Conservation (phyloP, 2,113 vertebrate genomes). For the Pandion haliaetus region DNA sequence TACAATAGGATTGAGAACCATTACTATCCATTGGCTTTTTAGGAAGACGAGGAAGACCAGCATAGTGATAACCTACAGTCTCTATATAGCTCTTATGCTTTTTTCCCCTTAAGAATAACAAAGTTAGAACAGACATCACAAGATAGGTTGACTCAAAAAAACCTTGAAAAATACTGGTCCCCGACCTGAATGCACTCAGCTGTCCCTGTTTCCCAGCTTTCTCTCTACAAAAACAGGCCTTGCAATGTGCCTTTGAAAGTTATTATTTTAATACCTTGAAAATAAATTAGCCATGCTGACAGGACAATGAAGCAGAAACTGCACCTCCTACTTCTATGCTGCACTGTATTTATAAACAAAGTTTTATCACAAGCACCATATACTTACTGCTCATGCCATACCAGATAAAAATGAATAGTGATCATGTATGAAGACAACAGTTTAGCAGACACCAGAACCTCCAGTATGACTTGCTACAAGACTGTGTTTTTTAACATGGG, state of each 20-base stretch:
- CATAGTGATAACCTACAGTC: not conserved
- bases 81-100: not conserved
- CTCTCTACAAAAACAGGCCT: not conserved
- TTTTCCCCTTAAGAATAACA: not conserved
- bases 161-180: not conserved
- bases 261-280: not conserved
- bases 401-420: not conserved
- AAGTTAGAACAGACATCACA: not conserved
- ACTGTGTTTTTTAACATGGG: not conserved
- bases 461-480: not conserved
- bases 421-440: not conserved
- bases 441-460: not conserved
- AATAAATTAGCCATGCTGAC: not conserved
- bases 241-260: not conserved
- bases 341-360: not conserved
- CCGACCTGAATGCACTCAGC: not conserved
- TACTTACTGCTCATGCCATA: not conserved
- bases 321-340: not conserved
- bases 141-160: not conserved
- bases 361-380: not conserved
- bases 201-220: not conserved
- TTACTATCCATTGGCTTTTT: not conserved
- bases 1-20: not conserved
- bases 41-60: not conserved
- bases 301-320: not conserved